These are phyloP conservation scores for Lophura nycthemera DNA, from an alignment of 2,113 vertebrate species.

Conservation along the genomic window DNA sequence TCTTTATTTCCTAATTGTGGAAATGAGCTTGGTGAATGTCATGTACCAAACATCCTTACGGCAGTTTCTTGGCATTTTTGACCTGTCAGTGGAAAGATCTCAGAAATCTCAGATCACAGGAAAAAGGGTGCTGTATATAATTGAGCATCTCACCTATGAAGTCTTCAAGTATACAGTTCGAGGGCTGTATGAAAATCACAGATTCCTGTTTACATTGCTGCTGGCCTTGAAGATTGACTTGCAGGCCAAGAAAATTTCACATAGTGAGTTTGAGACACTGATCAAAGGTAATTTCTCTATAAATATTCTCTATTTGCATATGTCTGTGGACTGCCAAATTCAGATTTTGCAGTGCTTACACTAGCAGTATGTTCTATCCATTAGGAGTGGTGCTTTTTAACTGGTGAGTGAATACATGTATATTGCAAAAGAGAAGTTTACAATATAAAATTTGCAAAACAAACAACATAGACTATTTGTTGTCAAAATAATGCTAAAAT, in stretches of 20 bases:
- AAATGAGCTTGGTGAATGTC: slow-evolving; percentile 86
- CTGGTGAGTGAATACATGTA: not conserved
- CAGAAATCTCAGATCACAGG: slow-evolving; percentile 80
- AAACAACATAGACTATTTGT: not conserved
- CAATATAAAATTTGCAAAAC: not conserved
- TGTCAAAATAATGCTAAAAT: not conserved
- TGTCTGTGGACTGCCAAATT: not conserved
- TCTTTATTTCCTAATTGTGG: slow-evolving; percentile 88
- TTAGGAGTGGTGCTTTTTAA: not conserved
- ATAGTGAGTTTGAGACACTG: slow-evolving; percentile 83
- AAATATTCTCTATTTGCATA: not conserved
- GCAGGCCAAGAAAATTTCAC: slow-evolving; percentile 82
- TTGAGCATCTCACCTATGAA: slow-evolving; percentile 82
- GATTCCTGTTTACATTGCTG: slow-evolving; percentile 85
- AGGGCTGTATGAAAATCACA: slow-evolving; percentile 85
- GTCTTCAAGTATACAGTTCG: slow-evolving; percentile 83
- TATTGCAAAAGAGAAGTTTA: not conserved
- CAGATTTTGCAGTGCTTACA: not conserved
- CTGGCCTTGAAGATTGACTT: slow-evolving; percentile 86
- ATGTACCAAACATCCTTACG: slow-evolving; percentile 89
- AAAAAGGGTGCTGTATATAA: slow-evolving; percentile 82
- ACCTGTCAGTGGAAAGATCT: slow-evolving; percentile 81
- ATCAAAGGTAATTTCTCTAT: slow-evolving; percentile 82
- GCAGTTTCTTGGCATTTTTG: slow-evolving; percentile 87
- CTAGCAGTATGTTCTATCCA: not conserved